Base-by-base conservation (phyloP, 2,797 vertebrate species). In the Acrossocheilus wenchowensis region DNA sequence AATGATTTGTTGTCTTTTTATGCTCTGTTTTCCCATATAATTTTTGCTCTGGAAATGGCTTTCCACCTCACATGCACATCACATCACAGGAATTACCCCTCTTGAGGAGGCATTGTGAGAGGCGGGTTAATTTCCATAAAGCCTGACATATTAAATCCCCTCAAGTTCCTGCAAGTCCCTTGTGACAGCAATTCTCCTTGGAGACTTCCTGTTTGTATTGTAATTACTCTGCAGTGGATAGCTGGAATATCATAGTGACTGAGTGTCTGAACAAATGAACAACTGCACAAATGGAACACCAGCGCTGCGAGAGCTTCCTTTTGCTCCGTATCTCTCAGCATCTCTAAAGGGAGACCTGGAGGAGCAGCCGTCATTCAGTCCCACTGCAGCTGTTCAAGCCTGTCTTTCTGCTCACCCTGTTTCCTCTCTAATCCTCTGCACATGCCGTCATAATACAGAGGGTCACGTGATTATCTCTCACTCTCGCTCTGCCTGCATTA, bases 371-470 rank as follows among this genome's bases (percentile, higher is more conserved):
- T 54, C 48, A 82, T 82, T 52, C 64, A 41, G 80, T 71, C 66
- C 6, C 5, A 0, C 14, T 17, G 34, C 80, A 71, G 66, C 48
- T 73, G 75, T 87, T 86, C 80, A 45, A 83, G 52, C 41, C 52
- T 5, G 43, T 88, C 85, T 79, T 82, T 69, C 26, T 45, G 48
- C 82, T 86, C 62, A 6, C 26, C 34, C 52, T 17, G 43, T 88
- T 66, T 86, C 82, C 57, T 71, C 12, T 50, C 66, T 73, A 90
- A 87, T 88, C 83, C 78, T 48, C 34, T 43, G 48, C 80, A 80
- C 84, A 82, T 69, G 64, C 74, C 12, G 83, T 62, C 71, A 78
- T 71, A 75, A 80, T 75, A 84, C 64, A 74, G 62, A 41, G 17
- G 57, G 66, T 86, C 83, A 87, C 71, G 77, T 83, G 87, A 88